These are phyloP conservation scores for Anguilla pacifica DNA, from an alignment of 2,797 vertebrate genomes.

Conservation along the genomic window DNA sequence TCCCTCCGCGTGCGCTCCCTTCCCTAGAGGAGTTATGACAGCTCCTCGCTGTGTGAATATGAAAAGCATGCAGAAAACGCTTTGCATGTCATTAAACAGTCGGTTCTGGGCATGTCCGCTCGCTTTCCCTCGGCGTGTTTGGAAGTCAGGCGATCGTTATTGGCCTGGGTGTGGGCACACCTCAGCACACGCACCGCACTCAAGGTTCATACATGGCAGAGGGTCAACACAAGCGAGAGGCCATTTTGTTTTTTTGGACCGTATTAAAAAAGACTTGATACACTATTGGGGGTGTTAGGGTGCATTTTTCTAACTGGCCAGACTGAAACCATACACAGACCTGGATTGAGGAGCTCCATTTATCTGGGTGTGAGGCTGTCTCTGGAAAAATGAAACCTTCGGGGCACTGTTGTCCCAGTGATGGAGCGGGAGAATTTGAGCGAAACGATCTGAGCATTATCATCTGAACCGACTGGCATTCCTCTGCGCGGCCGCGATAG, in stretches of 20 bases:
- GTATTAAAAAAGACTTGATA: neutral
- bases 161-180: neutral
- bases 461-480: slow-evolving; percentile 13
- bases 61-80: neutral
- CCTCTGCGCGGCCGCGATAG: neutral
- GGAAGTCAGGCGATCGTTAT: neutral
- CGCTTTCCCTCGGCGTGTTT: neutral
- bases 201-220: neutral
- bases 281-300: neutral
- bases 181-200: neutral
- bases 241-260: neutral
- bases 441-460: neutral
- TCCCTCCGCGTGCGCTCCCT: slow-evolving; percentile 18
- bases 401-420: neutral
- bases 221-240: neutral
- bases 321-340: neutral
- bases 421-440: neutral
- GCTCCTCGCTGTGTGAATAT: slow-evolving; percentile 1
- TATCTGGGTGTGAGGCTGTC: neutral
- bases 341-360: neutral
- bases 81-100: slow-evolving; percentile 6
- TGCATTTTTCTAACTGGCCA: neutral
- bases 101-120: slow-evolving; percentile 18
- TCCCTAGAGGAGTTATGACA: neutral
- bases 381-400: neutral